Evolutionary conservation across 2,888 invertebrate genomes (phyloP).

Genomic region (Nesidiocoris tenuis): DNA sequence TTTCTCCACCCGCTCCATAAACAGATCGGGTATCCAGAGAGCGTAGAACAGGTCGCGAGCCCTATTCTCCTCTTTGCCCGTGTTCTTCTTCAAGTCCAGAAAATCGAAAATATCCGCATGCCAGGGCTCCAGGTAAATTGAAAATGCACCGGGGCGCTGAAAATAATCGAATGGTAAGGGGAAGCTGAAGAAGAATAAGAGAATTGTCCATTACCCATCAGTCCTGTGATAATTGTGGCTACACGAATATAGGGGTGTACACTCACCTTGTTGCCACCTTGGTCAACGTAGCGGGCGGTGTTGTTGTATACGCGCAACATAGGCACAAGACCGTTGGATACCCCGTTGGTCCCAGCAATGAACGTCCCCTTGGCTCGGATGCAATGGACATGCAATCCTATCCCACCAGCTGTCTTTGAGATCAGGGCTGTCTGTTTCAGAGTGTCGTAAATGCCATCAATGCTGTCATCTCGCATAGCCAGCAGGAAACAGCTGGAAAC

Average conservation of each 20-base stretch:
- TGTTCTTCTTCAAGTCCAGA: slow-evolving; percentile 91
- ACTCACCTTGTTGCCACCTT: slow-evolving; percentile 87
- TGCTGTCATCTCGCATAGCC: slow-evolving; percentile 91
- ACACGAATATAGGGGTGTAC: no score
- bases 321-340: slow-evolving; percentile 93
- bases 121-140: slow-evolving; percentile 98
- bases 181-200: no score
- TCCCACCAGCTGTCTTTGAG: slow-evolving; percentile 96
- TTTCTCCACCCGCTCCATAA: slow-evolving; percentile 89
- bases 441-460: slow-evolving; percentile 92
- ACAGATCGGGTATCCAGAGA: slow-evolving; percentile 96
- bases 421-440: slow-evolving; percentile 90
- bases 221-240: no score
- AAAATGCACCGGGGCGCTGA: slow-evolving; percentile 94
- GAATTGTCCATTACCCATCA: no score
- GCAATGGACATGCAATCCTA: slow-evolving; percentile 93
- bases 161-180: no score
- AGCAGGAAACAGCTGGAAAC: slow-evolving; percentile 79
- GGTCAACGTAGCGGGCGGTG: slow-evolving; percentile 94
- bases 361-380: slow-evolving; percentile 88
- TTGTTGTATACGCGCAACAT: slow-evolving; percentile 95
- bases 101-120: slow-evolving; percentile 96
- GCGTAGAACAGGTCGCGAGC: slow-evolving; percentile 96
- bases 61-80: slow-evolving; percentile 89
- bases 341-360: slow-evolving; percentile 91